phyloP scores from a whole-genome alignment of 53 echinoderm and acorn worm species.

The Echinometra lucunter region DNA sequence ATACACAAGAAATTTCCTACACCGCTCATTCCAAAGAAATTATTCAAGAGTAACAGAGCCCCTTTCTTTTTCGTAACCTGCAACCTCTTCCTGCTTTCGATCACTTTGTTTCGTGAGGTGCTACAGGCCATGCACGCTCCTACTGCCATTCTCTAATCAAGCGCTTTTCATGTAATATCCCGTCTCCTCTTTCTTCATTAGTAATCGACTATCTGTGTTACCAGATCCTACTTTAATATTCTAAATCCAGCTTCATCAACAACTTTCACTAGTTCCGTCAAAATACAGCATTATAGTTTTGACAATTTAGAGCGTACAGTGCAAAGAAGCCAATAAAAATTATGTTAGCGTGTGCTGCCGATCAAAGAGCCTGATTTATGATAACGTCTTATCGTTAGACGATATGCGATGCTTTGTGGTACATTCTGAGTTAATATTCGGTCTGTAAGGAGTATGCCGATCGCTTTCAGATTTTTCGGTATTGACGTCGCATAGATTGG shows the following conservation, averaged over 20 bases:
- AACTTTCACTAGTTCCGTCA: not conserved
- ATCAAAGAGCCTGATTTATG: not conserved
- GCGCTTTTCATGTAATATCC: not conserved
- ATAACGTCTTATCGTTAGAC: not conserved
- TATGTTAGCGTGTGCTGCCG: not conserved
- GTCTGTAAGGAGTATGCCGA: not conserved
- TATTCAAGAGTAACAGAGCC: not conserved
- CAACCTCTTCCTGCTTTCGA: not conserved
- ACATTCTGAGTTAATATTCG: not conserved
- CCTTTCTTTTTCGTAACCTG: not conserved
- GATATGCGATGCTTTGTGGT: not conserved
- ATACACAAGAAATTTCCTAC: not conserved
- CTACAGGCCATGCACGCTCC: slow-evolving; percentile 52
- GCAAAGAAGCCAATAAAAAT: not conserved
- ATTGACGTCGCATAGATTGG: too few relatives aligned
- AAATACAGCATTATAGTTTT: not conserved
- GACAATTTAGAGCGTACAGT: not conserved
- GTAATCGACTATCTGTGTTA: slow-evolving; percentile 29
- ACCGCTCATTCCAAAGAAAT: not conserved
- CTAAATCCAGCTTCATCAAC: not conserved
- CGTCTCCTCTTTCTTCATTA: slow-evolving; percentile 23
- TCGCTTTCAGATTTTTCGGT: not conserved
- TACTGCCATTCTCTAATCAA: slow-evolving; percentile 28
- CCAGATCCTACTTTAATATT: slow-evolving; percentile 1
- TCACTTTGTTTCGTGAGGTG: not conserved